Conservation (phyloP, 2,113 vertebrate genomes). For the Mormyrus iriodes region DNA sequence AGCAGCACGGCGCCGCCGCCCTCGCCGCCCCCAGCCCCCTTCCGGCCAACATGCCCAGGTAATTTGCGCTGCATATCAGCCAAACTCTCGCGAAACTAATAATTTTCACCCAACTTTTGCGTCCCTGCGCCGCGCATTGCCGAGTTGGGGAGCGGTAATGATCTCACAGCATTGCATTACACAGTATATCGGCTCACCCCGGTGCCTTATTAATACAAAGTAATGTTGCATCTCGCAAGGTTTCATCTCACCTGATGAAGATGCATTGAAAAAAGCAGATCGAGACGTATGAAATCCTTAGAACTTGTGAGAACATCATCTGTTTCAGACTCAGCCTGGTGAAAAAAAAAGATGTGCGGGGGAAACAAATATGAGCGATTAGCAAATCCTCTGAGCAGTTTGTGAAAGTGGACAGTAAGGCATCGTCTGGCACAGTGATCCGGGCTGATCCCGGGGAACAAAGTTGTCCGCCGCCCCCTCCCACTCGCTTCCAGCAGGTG, state of each 20-base stretch:
- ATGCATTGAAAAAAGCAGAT: constrained; percentile 65
- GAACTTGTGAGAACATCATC: constrained; percentile 67
- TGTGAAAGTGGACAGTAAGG: constrained; percentile 46
- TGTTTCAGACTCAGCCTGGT: constrained; percentile 49
- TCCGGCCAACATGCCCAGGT: not conserved
- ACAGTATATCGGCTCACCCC: not conserved
- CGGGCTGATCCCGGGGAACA: constrained; percentile 47
- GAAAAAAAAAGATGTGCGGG: constrained; percentile 49
- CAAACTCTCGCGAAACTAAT: not conserved
- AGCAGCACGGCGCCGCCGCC: not conserved
- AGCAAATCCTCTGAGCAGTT: constrained; percentile 58
- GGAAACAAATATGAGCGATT: constrained; percentile 41
- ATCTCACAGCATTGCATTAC: not conserved
- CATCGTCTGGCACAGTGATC: constrained; percentile 56
- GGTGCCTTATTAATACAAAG: not conserved
- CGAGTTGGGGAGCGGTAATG: not conserved
- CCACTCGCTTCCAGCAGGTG: constrained; percentile 48
- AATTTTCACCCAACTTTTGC: not conserved
- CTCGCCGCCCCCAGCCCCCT: not conserved
- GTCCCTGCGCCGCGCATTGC: not conserved
- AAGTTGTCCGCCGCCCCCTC: constrained; percentile 55
- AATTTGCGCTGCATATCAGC: not conserved
- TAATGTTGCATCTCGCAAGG: not conserved
- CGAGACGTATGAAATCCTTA: constrained; percentile 62
- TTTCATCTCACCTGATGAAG: constrained; percentile 62